Evolutionary conservation across 1,140 invertebrate genomes (phyloP).

Genomic region (Pogonus chalceus): DNA sequence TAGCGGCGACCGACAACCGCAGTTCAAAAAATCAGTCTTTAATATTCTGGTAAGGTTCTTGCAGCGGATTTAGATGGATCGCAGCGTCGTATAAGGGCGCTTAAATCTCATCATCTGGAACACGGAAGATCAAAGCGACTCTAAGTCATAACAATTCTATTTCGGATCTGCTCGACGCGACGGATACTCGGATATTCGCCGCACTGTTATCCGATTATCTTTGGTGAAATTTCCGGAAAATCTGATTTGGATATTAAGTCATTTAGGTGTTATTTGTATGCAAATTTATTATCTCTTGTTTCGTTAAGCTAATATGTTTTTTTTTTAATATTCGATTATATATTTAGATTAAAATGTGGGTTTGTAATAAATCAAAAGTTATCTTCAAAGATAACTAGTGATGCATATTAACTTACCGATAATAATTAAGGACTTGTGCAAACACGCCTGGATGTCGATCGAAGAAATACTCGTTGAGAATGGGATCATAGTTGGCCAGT

Average conservation of each 20-base stretch:
- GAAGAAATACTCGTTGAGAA: conserved; percentile 98
- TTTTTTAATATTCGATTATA: too few species aligned
- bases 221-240: not conserved
- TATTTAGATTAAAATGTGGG: too few species aligned
- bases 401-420: conserved; percentile 53
- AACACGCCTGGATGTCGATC: conserved; percentile 97
- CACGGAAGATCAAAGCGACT: not conserved
- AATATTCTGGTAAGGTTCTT: not conserved
- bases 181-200: not conserved
- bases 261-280: not conserved
- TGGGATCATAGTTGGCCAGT: conserved; percentile 89
- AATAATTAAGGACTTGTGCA: conserved; percentile 86
- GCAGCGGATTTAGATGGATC: not conserved
- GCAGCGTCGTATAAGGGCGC: not conserved
- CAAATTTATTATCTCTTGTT: not conserved
- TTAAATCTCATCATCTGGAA: not conserved
- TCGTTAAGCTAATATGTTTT: too few species aligned
- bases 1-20: too few species aligned
- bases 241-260: not conserved
- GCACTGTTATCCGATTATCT: not conserved
- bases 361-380: too few species aligned
- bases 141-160: not conserved
- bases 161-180: not conserved
- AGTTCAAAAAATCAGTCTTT: not conserved
- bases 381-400: too few species aligned